Evolutionary conservation across 2,888 invertebrate species (phyloP).

Genomic region (Neelides folsomi): DNA sequence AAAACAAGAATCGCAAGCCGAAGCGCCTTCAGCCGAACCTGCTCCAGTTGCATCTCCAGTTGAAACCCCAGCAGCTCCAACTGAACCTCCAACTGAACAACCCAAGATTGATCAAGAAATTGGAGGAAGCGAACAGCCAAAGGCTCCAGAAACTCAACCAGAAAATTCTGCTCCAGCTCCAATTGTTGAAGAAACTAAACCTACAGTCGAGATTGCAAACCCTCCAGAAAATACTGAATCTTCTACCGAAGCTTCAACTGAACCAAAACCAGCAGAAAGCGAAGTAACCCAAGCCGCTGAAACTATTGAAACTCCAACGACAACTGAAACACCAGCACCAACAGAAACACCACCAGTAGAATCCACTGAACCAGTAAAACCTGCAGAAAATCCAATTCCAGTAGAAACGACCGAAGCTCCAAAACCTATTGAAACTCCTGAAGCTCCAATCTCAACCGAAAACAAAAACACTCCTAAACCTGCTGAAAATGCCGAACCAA

Average conservation of each 20-base stretch:
- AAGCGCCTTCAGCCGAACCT: not conserved
- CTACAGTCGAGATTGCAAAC: not conserved
- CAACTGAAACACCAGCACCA: conserved; percentile 6
- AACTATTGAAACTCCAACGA: not conserved
- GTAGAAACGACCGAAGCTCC: conserved; percentile 9
- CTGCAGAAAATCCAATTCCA: conserved; percentile 1
- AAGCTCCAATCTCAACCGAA: conserved; percentile 6
- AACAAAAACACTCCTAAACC: not conserved
- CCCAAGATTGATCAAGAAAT: no score
- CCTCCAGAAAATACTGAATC: not conserved
- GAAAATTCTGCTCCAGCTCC: not conserved
- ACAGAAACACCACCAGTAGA: not conserved
- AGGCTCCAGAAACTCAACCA: no score
- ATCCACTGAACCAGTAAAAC: conserved; percentile 2
- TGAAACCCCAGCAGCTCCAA: not conserved
- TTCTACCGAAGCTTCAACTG: not conserved
- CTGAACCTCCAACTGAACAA: not conserved
- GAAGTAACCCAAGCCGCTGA: not conserved
- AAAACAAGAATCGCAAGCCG: not conserved
- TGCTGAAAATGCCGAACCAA: conserved; percentile 6
- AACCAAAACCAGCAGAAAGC: not conserved
- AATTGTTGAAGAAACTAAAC: not conserved
- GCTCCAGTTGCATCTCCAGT: not conserved
- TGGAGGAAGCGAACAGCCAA: no score
- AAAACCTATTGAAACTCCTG: conserved; percentile 4